Base-by-base conservation (phyloP, 37 sponge, comb jelly and placozoan species). In the Mnemiopsis leidyi region DNA sequence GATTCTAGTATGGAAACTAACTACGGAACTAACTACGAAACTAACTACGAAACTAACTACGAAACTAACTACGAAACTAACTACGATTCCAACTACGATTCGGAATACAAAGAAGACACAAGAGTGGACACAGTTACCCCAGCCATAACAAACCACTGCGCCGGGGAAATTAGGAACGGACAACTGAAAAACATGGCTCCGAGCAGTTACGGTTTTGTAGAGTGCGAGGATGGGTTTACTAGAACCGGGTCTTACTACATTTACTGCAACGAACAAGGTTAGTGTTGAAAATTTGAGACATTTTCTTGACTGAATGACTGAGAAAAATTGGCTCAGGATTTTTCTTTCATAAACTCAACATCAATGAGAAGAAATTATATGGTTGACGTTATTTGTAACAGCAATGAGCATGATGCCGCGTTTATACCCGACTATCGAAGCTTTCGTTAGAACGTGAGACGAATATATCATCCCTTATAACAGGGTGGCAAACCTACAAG, bases 251-350 rank as follows among this genome's bases (percentile, higher is more conserved):
- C 75, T 71, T 71, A 71, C 20, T 71, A 71, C 75, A 28, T 71
- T 5, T 71, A 71, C 30, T 71, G 75, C n/a, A 28, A 71, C 30
- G 75, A n/a, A 29, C 75, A 71, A 71, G 75, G 75, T 71, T n/a
- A 71, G 61, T 48, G 61, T 18, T 5, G 61, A 13, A 48, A 13
- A 48, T 48, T 48, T 48, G 9, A 48, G 61, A 48, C n/a, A n/a
- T n/a, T n/a, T n/a, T n/a, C n/a, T n/a, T n/a, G n/a, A n/a, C n/a
- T n/a, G n/a, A n/a, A n/a, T n/a, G n/a, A n/a, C n/a, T n/a, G n/a
- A n/a, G n/a, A n/a, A n/a, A n/a, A n/a, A n/a, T n/a, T n/a, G n/a
- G n/a, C n/a, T n/a, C n/a, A n/a, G n/a, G n/a, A n/a, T n/a, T n/a
- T n/a, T n/a, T n/a, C n/a, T n/a, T n/a, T n/a, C n/a, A n/a, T n/a